phyloP scores from a whole-genome alignment of 2,797 vertebrate species.

The Otolemur crassicaudatus region DNA sequence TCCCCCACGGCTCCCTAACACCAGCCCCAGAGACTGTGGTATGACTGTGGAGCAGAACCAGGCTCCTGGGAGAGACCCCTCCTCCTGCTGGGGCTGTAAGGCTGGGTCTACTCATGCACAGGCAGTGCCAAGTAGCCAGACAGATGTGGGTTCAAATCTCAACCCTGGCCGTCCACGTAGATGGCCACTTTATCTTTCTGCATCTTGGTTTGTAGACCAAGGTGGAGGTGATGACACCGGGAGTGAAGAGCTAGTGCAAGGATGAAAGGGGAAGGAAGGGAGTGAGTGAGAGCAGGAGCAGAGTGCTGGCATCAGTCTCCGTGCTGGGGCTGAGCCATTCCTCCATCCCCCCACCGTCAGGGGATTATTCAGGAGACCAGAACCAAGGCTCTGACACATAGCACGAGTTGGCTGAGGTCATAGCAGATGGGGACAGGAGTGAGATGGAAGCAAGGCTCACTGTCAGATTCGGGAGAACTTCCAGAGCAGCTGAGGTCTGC shows the following conservation, averaged over 20 bases:
- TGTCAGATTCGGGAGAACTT: not conserved
- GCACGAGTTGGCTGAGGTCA: not conserved
- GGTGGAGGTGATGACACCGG: not conserved
- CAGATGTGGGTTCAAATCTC: not conserved
- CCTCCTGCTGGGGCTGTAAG: not conserved
- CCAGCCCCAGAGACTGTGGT: fast-evolving
- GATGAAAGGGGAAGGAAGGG: not conserved
- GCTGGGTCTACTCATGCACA: not conserved
- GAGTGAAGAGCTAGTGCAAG: fast-evolving
- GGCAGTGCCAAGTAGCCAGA: not conserved
- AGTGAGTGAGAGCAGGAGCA: not conserved
- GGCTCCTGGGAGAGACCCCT: not conserved
- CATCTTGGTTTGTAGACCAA: not conserved
- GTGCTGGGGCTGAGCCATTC: not conserved
- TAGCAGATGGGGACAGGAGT: not conserved
- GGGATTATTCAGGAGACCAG: not conserved
- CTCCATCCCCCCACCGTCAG: fast-evolving
- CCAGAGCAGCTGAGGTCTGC: not conserved
- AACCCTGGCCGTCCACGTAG: not conserved
- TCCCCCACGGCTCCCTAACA: not conserved
- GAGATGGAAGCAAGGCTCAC: not conserved
- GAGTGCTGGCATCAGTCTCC: not conserved
- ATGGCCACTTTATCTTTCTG: not conserved
- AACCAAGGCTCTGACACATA: fast-evolving
- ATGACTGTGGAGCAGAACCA: fast-evolving